A percentile compares a stretch with the other conserved stretches of the same genome.
phyloP scores from a whole-genome alignment of 2,113 vertebrate genomes.

The Ictalurus furcatus region DNA sequence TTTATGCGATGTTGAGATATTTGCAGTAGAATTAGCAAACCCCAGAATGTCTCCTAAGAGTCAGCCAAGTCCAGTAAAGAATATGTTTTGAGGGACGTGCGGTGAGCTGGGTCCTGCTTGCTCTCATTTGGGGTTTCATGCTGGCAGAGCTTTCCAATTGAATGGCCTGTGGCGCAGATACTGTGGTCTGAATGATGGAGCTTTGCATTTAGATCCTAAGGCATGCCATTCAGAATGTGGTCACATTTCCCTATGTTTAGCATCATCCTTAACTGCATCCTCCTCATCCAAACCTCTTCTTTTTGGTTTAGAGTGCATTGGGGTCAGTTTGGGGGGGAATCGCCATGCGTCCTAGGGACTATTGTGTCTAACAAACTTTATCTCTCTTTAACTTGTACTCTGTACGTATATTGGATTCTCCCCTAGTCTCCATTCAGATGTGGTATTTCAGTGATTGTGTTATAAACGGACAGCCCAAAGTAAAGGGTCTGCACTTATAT shows the following conservation, averaged over 20 bases:
- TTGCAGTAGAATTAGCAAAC: constrained; percentile 44
- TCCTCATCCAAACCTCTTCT: constrained; percentile 47
- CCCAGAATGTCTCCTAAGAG: constrained; percentile 45
- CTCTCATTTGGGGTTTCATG: constrained; percentile 54
- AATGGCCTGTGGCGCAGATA: constrained; percentile 47
- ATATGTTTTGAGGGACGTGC: constrained; percentile 44
- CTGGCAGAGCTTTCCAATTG: constrained; percentile 43
- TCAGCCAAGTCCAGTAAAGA: constrained; percentile 34
- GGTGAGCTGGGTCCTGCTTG: constrained; percentile 45
- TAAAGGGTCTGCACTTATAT: no score
- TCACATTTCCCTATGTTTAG: constrained; percentile 54
- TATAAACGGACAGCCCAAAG: neutral
- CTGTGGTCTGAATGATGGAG: constrained; percentile 51
- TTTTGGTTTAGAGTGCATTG: constrained; percentile 48
- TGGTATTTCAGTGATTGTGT: neutral
- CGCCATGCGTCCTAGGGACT: constrained; percentile 1
- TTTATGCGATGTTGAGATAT: constrained; percentile 39
- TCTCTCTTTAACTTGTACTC: constrained; percentile 16
- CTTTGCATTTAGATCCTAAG: constrained; percentile 55
- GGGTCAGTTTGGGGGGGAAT: constrained; percentile 29
- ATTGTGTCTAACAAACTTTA: constrained; percentile 31
- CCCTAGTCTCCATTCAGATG: neutral
- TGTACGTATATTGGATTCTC: neutral
- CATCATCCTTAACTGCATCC: constrained; percentile 48
- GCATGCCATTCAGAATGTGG: constrained; percentile 52